Base-by-base conservation (phyloP, 2,888 invertebrate species). In the Timema podura region DNA sequence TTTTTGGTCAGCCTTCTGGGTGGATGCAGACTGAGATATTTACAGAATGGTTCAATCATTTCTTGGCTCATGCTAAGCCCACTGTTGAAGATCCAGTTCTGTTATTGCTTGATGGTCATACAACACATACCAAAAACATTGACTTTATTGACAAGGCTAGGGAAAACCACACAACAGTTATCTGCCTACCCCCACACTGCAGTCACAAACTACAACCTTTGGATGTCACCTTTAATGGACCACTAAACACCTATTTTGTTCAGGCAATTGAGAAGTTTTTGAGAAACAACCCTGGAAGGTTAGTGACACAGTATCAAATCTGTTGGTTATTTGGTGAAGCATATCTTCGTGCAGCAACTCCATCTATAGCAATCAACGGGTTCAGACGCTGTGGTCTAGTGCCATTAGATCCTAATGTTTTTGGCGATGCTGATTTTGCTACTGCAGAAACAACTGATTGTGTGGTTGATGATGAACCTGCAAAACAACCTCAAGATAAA, bases 11-110 rank as follows among this genome's bases (percentile, higher is more conserved):
- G 74, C 73, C 76, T 48, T 75, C 72, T 73, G 78, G 78, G 8
- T 80, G 78, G 78, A 78, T 77, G 73, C 76, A 75, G 69, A 65
- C 70, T 57, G 70, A 76, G 65, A 72, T 76, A 68, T 76, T 77
- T 59, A 68, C 74, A 10, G 73, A 75, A 48, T 78, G 79, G 78
- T 75, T 80, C 64, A 70, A 76, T 65, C 79, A 82, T 76, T 82
- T 83, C 74, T 71, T 80, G 16, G 65, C 74, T 16, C 66, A 73
- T 61, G 71, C 74, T 46, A 77, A 77, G 65, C 74, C 76, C 72
- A 48, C 75, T 9, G 65, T 67, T 66, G 74, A 76, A 49, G 74
- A 76, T 15, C 76, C 76, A 64, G 76, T 76, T 7, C 72, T 80
- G 49, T 67, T 81, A 16, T 75, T 80, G 30, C 69, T 80, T n/a